Evolutionary conservation across 1,140 invertebrate genomes (phyloP).

Genomic region (Artemia franciscana): DNA sequence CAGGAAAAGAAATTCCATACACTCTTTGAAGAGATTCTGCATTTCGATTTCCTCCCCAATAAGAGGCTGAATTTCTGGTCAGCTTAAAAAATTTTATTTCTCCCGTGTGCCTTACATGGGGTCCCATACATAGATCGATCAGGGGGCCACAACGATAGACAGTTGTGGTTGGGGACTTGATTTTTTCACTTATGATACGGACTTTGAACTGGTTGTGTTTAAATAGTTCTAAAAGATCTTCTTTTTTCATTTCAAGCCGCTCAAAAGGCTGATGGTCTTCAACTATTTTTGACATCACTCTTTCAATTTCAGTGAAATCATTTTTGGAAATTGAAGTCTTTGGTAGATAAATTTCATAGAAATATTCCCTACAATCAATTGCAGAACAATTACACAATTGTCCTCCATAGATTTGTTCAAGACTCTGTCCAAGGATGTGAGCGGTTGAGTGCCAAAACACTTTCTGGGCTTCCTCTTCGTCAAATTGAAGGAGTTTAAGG

Average conservation of each 20-base stretch:
- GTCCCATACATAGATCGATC: conserved; percentile 94
- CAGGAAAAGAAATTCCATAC: conserved; percentile 92
- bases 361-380: conserved; percentile 93
- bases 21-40: conserved; percentile 81
- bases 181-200: conserved; percentile 87
- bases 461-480: conserved; percentile 74
- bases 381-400: conserved; percentile 95
- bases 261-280: conserved; percentile 95
- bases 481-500: conserved; percentile 77
- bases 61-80: conserved; percentile 83
- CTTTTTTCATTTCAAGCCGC: conserved; percentile 81
- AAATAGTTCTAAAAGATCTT: conserved; percentile 91
- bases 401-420: conserved; percentile 73
- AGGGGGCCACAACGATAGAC: conserved; percentile 89
- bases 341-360: conserved; percentile 89
- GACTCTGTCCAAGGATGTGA: conserved; percentile 86
- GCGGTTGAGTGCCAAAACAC: conserved; percentile 99
- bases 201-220: conserved; percentile 91
- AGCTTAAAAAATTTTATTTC: conserved; percentile 85
- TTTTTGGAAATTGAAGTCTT: conserved; percentile 55
- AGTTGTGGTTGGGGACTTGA: conserved; percentile 79
- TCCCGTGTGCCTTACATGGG: conserved; percentile 89
- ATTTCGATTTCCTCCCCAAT: conserved; percentile 92
- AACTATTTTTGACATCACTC: conserved; percentile 55
- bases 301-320: conserved; percentile 69